Base-by-base conservation (phyloP, 2,113 vertebrate species). In the Tricholaema leucomelas region DNA sequence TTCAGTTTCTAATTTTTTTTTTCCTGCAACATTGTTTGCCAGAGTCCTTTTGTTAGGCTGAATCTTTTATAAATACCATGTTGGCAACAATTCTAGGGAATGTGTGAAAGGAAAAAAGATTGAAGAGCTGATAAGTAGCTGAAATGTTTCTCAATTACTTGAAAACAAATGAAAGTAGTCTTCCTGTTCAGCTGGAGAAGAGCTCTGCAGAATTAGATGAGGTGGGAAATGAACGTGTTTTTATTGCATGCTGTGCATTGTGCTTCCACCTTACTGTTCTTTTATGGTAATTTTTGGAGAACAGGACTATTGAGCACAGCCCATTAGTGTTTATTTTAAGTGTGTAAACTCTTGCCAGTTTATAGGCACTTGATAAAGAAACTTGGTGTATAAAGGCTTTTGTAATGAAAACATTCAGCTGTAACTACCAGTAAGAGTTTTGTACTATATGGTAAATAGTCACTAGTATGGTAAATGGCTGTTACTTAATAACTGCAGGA, bases 131-230 rank as follows among this genome's bases (percentile, higher is more conserved):
- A 91, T 93, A 93, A 91, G 84, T 64, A 93, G 79, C 85, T 90
- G 92, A 93, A 92, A 92, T 90, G 91, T 91, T 95, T 95, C 91
- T 87, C 92, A 93, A 67, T 93, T 96, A 78, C 83, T 91, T 81
- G 82, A 92, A 92, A 96, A 91, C 84, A 96, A 95, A 94, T 92
- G 63, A 76, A 91, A 88, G 80, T 36, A 71, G 72, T 74, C 91
- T 91, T 94, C 88, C 71, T 85, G 72, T 95, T 94, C 80, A 91
- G 76, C 64, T 83, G 58, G 60, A 93, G 93, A 85, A 69, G 67
- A 89, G 85, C 4, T 1, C 48, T 65, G 87, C 35, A 28, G 89
- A 89, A 87, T 87, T 64, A 91, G 87, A 91, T 87, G 91, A 89
- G 87, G 69, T 92, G 91, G 94, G 93, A 89, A 96, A 94, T 77